Evolutionary conservation across 2,888 invertebrate genomes (phyloP).

Genomic region (Morpho helenor): DNA sequence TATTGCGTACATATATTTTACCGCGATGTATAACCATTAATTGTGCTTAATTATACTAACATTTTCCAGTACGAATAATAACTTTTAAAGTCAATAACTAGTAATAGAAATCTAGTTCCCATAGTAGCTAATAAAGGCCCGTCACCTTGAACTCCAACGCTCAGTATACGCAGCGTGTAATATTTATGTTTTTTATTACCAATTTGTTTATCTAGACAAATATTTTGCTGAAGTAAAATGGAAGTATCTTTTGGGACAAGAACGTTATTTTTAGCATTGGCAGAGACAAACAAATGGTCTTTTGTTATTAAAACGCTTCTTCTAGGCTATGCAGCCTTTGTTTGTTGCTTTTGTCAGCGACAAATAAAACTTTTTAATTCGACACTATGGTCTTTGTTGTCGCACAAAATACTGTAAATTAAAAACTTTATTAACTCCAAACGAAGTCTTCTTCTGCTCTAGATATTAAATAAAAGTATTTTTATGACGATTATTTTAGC

Average conservation of each 20-base stretch:
- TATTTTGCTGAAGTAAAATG: slow-evolving; percentile 2
- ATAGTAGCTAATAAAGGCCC: not conserved
- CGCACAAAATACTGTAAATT: not conserved
- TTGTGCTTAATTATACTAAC: too few species aligned
- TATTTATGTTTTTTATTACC: slow-evolving; percentile 15
- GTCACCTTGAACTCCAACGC: slow-evolving; percentile 12
- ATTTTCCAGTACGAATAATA: too few species aligned
- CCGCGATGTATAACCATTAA: too few species aligned
- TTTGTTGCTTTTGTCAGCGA: slow-evolving; percentile 3
- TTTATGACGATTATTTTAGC: too few species aligned
- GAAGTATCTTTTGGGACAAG: slow-evolving; percentile 4
- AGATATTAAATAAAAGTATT: too few species aligned
- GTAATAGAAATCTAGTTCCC: not conserved
- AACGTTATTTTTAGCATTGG: slow-evolving; percentile 10
- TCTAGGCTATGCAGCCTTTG: slow-evolving; percentile 7
- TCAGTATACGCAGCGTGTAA: slow-evolving; percentile 12
- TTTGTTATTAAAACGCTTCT: slow-evolving; percentile 4
- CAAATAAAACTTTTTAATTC: slow-evolving; percentile 5
- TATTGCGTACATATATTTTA: too few species aligned
- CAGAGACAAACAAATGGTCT: slow-evolving; percentile 9
- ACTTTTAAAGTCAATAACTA: too few species aligned
- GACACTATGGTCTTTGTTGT: slow-evolving; percentile 4
- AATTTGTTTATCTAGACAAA: slow-evolving; percentile 13
- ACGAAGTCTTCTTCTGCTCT: too few species aligned
- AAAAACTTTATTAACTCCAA: not conserved